Conservation (phyloP, 2,113 vertebrate species). For the Chlorodrepanis virens region DNA sequence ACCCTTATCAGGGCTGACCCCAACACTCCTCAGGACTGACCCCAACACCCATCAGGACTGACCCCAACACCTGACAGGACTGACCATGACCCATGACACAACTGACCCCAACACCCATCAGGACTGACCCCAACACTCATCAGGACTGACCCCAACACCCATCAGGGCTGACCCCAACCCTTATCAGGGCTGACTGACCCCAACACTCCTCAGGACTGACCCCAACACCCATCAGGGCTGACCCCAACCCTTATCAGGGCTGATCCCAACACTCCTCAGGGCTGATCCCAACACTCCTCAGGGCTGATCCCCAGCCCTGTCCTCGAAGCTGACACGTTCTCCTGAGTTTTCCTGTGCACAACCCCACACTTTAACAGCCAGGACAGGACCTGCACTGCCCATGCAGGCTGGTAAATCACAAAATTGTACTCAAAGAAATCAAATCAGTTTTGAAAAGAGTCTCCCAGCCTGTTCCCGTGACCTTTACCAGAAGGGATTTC, state of each 20-base stretch:
- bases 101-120: no score
- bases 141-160: no score
- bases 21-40: no score
- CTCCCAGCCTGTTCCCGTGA: neutral
- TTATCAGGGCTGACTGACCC: no score
- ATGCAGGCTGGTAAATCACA: neutral
- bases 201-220: neutral
- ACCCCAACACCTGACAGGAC: no score
- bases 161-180: no score
- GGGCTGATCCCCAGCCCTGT: neutral
- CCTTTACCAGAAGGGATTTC: neutral
- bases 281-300: neutral
- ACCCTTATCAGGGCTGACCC: no score
- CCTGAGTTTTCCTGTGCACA: neutral
- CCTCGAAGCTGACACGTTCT: neutral
- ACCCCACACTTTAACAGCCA: neutral
- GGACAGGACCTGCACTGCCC: neutral
- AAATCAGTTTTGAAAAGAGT: neutral
- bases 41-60: no score
- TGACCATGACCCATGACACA: no score
- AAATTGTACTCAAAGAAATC: neutral
- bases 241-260: neutral
- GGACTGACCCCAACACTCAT: no score
- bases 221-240: neutral
- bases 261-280: accelerated